Base-by-base conservation (phyloP, 2,113 vertebrate genomes). In the Grammomys dolichurus region DNA sequence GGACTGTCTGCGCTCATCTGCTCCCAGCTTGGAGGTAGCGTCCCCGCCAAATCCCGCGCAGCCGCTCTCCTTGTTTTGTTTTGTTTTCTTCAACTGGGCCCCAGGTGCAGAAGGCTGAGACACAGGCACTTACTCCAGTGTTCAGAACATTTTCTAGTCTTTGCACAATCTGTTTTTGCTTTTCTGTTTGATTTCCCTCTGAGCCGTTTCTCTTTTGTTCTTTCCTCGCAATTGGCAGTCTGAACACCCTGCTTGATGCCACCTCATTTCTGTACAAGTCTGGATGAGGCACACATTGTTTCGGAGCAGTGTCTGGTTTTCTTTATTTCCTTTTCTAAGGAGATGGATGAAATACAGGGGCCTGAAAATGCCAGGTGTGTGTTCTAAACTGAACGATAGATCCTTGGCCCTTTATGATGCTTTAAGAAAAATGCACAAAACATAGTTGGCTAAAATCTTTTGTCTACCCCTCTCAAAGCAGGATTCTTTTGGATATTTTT, bases 111-210 rank as follows among this genome's bases (percentile, higher is more conserved):
- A 72, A 43, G 69, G n/a, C 92, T 77, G 54, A 69, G 76, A 76
- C 76, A 48, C 14, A 33, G 46, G 17, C 1, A 26, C 7, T 48
- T 0, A 26, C 5, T 48, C 12, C 4, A 16, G 58, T 26, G 1
- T 69, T 78, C 43, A 10, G 63, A 6, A 14, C 28, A 60, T 60
- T 93, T 87, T 77, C 75, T 65, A 72, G 13, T 73, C 46, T 92
- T 90, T 63, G 19, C 17, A 75, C 48, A 28, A 54, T 72, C 1
- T 0, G 6, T 43, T 81, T 43, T 84, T 48, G 36, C 36, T 31
- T 89, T 88, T 90, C 60, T 26, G 11, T 72, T 67, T 92, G 43
- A 65, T 5, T 96, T 19, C 43, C 75, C 72, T 96, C 90, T 48
- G 51, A 70, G 56, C 40, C 67, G 31, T 14, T n/a, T 28, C 33